These are phyloP conservation scores for Paramuricea clavata DNA, from an alignment of 92 coral and sea anemone species.

Conservation along the genomic window DNA sequence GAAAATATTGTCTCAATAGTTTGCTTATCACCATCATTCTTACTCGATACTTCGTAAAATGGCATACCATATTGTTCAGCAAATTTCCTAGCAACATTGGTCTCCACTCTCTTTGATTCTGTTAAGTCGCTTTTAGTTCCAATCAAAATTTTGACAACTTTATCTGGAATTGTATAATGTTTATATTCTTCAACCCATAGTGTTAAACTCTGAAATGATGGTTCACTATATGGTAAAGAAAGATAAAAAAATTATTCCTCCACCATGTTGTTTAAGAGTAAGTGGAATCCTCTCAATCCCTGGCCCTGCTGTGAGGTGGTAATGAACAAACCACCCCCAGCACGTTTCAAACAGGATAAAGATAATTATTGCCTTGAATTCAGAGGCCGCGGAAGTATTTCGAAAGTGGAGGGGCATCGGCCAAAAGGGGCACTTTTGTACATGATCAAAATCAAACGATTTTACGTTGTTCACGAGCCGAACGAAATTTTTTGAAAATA, in stretches of 20 bases:
- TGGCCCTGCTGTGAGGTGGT: too few species aligned
- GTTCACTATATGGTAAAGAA: slow-evolving; percentile 34
- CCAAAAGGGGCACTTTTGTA: too few species aligned
- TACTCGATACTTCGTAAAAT: slow-evolving; percentile 94
- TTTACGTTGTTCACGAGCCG: too few species aligned
- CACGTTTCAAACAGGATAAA: too few species aligned
- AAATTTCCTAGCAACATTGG: slow-evolving; percentile 93
- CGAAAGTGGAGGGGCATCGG: too few species aligned
- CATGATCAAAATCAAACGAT: too few species aligned
- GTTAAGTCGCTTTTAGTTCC: slow-evolving; percentile 96
- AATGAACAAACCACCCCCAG: too few species aligned
- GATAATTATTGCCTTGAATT: too few species aligned
- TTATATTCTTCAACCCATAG: slow-evolving; percentile 91
- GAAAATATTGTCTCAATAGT: slow-evolving; percentile 89
- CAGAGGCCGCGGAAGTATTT: too few species aligned
- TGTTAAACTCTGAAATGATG: slow-evolving; percentile 82
- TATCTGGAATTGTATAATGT: slow-evolving; percentile 75
- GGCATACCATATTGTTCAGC: slow-evolving; percentile 91
- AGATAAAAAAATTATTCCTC: background rate
- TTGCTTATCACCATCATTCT: slow-evolving; percentile 85
- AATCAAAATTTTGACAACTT: slow-evolving; percentile 87
- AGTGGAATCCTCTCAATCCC: too few species aligned
- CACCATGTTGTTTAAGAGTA: background rate
- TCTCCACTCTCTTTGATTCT: slow-evolving; percentile 77
- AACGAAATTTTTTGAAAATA: too few species aligned